Conservation (phyloP, 2,113 vertebrate species). For the Xiphophorus maculatus region DNA sequence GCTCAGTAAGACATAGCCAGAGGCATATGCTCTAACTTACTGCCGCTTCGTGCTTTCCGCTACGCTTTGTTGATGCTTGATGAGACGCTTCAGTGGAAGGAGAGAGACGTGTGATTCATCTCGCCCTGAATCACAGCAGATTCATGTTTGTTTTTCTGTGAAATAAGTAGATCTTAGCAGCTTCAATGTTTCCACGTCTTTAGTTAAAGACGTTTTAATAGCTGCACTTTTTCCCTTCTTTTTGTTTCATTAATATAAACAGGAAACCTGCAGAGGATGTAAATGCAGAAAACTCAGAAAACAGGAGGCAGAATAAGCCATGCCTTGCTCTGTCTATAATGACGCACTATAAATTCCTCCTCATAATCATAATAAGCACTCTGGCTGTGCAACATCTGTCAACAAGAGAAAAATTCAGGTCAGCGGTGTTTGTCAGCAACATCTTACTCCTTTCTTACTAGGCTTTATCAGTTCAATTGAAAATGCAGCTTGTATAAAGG, state of each 20-base stretch:
- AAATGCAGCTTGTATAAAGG: not conserved
- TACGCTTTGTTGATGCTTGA: slow-evolving; percentile 62
- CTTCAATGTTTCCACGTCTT: not conserved
- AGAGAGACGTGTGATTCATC: slow-evolving; percentile 55
- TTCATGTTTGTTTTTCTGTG: slow-evolving; percentile 15
- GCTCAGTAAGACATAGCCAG: slow-evolving; percentile 58
- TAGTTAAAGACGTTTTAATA: slow-evolving; percentile 11
- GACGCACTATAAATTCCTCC: slow-evolving; percentile 31
- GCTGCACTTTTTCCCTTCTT: not conserved
- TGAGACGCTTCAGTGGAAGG: slow-evolving; percentile 58
- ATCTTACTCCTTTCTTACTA: slow-evolving; percentile 32
- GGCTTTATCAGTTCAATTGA: not conserved
- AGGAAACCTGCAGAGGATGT: not conserved
- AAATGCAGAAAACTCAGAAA: slow-evolving; percentile 4
- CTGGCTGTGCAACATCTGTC: slow-evolving; percentile 53
- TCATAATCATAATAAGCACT: slow-evolving; percentile 52
- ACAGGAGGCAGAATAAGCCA: slow-evolving; percentile 19
- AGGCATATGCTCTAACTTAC: slow-evolving; percentile 35
- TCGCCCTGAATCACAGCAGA: slow-evolving; percentile 47
- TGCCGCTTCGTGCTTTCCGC: slow-evolving; percentile 41
- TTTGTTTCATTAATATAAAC: slow-evolving; percentile 9
- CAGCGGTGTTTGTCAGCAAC: slow-evolving; percentile 43
- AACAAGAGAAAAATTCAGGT: slow-evolving; percentile 62
- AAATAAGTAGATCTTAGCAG: slow-evolving; percentile 37
- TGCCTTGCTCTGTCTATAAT: slow-evolving; percentile 21